Evolutionary conservation across 2,888 invertebrate species (phyloP).

Genomic region (Limnephilus marmoratus): DNA sequence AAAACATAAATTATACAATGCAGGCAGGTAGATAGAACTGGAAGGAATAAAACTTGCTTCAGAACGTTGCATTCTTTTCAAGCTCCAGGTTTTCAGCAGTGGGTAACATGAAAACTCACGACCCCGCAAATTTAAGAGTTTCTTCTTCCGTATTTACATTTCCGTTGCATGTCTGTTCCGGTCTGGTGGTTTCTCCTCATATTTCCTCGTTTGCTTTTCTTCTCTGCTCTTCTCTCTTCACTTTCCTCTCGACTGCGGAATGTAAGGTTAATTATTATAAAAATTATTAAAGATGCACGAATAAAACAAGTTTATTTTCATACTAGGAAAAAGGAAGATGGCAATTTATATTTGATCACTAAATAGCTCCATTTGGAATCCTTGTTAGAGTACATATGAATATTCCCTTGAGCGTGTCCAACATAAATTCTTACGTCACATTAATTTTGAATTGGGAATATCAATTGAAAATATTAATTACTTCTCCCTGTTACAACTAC

Average conservation of each 20-base stretch:
- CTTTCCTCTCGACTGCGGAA: neutral
- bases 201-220: neutral
- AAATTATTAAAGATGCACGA: neutral
- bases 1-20: neutral
- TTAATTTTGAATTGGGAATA: too few species aligned
- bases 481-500: too few species aligned
- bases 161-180: slow-evolving; percentile 44
- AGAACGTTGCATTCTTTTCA: slow-evolving; percentile 11
- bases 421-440: too few species aligned
- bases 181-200: slow-evolving; percentile 19
- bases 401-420: too few species aligned
- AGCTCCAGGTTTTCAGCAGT: neutral
- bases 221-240: neutral
- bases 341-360: neutral
- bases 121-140: slow-evolving; percentile 36
- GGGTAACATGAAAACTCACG: neutral
- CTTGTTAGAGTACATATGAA: too few species aligned
- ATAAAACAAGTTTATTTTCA: neutral
- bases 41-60: neutral
- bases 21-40: neutral
- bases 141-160: slow-evolving; percentile 39
- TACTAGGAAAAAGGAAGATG: neutral
- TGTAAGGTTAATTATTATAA: neutral
- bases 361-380: neutral
- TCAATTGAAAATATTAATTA: too few species aligned